phyloP scores from a whole-genome alignment of 2,888 invertebrate species.

The Herminia tarsipennalis region DNA sequence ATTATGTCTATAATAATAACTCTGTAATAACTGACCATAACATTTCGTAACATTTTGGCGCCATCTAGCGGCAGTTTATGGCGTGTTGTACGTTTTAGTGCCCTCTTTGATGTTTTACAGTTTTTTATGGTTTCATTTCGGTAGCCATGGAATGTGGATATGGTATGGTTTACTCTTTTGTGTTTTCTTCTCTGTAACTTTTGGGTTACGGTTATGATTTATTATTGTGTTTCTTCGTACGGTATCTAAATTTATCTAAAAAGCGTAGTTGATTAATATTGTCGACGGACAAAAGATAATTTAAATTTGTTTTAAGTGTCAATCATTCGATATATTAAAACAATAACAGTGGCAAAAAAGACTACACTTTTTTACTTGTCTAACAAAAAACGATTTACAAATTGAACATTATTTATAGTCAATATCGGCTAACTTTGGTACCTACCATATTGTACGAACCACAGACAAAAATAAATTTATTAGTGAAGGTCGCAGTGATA shows the following conservation, averaged over 20 bases:
- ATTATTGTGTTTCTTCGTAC: slow-evolving; percentile 21
- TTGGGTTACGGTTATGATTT: slow-evolving; percentile 29
- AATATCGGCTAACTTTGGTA: no score
- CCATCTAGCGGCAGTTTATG: slow-evolving; percentile 42
- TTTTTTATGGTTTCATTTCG: slow-evolving; percentile 32
- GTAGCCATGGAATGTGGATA: slow-evolving; percentile 31
- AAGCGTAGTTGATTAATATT: slow-evolving; percentile 24
- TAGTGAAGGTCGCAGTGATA: no score
- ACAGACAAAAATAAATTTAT: no score
- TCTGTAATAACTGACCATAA: slow-evolving; percentile 16
- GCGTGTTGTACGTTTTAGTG: slow-evolving; percentile 33
- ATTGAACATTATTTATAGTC: no score
- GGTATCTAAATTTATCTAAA: slow-evolving; percentile 3
- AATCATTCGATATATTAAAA: slow-evolving; percentile 13
- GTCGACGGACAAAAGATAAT: slow-evolving; percentile 13
- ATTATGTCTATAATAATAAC: background rate
- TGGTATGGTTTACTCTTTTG: slow-evolving; percentile 16
- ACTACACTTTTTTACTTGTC: no score
- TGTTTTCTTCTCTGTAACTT: slow-evolving; percentile 7
- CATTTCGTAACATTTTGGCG: slow-evolving; percentile 51
- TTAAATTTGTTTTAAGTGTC: slow-evolving; percentile 19
- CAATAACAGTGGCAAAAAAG: background rate
- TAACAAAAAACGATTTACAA: no score
- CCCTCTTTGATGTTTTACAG: slow-evolving; percentile 35
- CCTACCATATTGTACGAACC: no score